Base-by-base conservation (phyloP, 1,140 invertebrate genomes). In the Papilio glaucus region DNA sequence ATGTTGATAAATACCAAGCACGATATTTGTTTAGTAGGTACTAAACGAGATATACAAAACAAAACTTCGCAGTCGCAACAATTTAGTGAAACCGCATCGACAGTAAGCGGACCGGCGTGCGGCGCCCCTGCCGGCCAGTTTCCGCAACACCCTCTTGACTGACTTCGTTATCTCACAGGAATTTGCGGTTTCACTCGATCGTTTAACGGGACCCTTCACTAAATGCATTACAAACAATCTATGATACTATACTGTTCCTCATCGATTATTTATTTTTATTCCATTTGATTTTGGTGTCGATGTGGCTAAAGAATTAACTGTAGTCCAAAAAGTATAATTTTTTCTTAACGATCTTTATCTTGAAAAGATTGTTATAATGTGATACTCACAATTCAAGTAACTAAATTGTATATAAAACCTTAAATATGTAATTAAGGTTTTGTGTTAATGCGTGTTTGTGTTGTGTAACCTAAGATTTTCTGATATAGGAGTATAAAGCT, bases 11-110 rank as follows among this genome's bases (percentile, higher is more conserved):
- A n/a, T n/a, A n/a, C n/a, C n/a, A n/a, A n/a, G n/a, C n/a, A n/a
- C n/a, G n/a, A 15, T 15, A 53, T 4, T 18, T 8, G 6, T 15
- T 15, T 15, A 53, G 4, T n/a, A n/a, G n/a, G n/a, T 53, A 15
- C 45, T 15, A 53, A 53, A 53, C 45, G 13, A 7, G 45, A 1
- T 7, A 53, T 3, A 15, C 18, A 13, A 13, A 15, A n/a, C n/a
- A 7, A 21, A 8, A 7, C 13, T 4, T 53, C 8, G 3, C 13
- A 7, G 45, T 53, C 4, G 13, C 45, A 13, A 53, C 45, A 53
- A 53, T 53, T 53, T 15, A 53, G 15, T 18, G 0, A 53, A 53
- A 53, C n/a, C 45, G 45, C 45, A 53, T n/a, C 45, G 45, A n/a
- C n/a, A 45, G n/a, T n/a, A 4, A 53, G 6, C 15, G 15, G 15